Conservation (phyloP, 2,888 invertebrate species). For the Dexiosoma caninum region DNA sequence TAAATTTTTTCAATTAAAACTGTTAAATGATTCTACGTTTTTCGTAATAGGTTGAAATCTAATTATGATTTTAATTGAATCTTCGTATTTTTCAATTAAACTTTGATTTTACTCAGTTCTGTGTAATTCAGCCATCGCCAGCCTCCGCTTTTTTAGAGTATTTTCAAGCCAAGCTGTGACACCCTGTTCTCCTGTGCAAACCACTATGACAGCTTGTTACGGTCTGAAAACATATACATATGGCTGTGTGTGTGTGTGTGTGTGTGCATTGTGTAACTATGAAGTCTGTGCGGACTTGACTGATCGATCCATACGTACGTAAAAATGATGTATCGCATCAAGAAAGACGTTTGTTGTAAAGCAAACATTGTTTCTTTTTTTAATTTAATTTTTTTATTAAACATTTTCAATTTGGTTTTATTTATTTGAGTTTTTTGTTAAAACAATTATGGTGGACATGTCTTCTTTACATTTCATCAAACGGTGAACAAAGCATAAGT, state of each 20-base stretch:
- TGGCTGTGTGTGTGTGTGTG: no score
- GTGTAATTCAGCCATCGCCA: no score
- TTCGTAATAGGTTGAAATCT: no score
- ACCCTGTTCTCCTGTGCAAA: conserved; percentile 5
- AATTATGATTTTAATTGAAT: no score
- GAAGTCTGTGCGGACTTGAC: neutral
- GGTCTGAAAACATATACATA: neutral
- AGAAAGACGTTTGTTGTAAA: conserved; percentile 42
- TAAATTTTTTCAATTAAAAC: no score
- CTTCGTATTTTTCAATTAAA: no score
- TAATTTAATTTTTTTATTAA: conserved; percentile 8
- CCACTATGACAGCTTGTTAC: neutral
- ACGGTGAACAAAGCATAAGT: neutral
- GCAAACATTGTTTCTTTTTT: neutral
- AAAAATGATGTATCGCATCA: conserved; percentile 52
- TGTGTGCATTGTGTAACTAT: neutral
- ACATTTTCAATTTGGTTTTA: conserved; percentile 15
- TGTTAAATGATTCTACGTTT: no score
- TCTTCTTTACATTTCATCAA: conserved; percentile 32
- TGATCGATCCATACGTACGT: conserved; percentile 44
- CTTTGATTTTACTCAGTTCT: no score
- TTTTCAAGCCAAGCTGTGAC: no score
- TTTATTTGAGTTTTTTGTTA: conserved; percentile 3
- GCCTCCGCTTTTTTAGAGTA: no score
- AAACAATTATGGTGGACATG: conserved; percentile 51